phyloP scores from a whole-genome alignment of 2,113 vertebrate species.

The Cololabis saira region DNA sequence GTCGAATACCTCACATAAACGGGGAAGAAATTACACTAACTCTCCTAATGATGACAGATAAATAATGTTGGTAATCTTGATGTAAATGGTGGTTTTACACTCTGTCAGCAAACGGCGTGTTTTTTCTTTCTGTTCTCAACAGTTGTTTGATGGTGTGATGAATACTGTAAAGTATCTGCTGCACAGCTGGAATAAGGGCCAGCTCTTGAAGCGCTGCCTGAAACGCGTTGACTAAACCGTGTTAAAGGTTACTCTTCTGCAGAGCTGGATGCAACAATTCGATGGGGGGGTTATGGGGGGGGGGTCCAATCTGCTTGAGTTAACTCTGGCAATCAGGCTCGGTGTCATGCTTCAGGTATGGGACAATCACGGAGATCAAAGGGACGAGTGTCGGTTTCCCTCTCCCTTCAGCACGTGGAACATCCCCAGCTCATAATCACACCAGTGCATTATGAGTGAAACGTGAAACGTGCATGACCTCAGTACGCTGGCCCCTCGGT shows the following conservation, averaged over 20 bases:
- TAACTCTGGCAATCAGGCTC: conserved; percentile 68
- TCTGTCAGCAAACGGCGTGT: conserved; percentile 14
- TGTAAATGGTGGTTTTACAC: conserved; percentile 33
- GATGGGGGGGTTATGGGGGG: rapidly evolving
- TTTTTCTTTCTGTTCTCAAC: conserved; percentile 10
- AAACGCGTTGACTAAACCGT: conserved; percentile 57
- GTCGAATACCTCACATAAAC: conserved; percentile 36
- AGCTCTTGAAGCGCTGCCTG: conserved; percentile 42
- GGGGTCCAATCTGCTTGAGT: conserved; percentile 68
- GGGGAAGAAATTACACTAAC: conserved; percentile 28
- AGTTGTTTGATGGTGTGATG: conserved; percentile 36
- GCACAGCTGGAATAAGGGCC: conserved; percentile 26
- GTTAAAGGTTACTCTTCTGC: conserved; percentile 57
- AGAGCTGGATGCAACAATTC: conserved; percentile 17
- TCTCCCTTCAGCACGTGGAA: conserved; percentile 51
- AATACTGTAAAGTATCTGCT: conserved; percentile 31
- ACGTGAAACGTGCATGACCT: conserved; percentile 65
- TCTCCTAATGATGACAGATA: conserved; percentile 39
- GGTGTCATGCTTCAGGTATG: conserved; percentile 80
- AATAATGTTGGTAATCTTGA: conserved; percentile 22
- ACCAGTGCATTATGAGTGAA: conserved; percentile 59
- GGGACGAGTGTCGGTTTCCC: conserved; percentile 41
- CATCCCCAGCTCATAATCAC: conserved; percentile 65
- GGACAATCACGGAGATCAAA: conserved; percentile 75
- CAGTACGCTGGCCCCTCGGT: conserved; percentile 45